Base-by-base conservation (phyloP, 2,113 vertebrate genomes). In the Nycticebus coucang region DNA sequence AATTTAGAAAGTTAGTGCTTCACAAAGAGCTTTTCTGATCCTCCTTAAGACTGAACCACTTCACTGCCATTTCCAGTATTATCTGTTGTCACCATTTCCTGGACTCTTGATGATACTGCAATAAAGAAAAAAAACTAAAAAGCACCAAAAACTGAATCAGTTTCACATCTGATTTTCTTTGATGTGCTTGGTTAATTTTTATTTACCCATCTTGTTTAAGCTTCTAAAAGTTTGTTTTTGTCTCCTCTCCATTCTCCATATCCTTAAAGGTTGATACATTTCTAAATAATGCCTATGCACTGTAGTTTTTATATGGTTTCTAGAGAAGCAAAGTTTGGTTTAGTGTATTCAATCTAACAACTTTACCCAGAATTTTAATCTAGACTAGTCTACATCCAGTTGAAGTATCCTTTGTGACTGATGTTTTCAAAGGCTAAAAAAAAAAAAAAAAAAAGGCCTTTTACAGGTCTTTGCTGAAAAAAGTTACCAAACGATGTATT, bases 121-220 rank as follows among this genome's bases (percentile, higher is more conserved):
- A n/a, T 83, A 69, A 33, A 69, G 17, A 68, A 33, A 68, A 13
- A 77, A 74, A 75, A 75, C 60, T 30, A 68, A 68, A 68, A 8
- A 68, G 5, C 10, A 55, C 4, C 45, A 50, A 13, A 88, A 91
- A 87, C 8, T 7, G 41, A 94, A 24, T 14, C 55, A 88, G 4
- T 37, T 83, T 89, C 12, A 5, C 64, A 75, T 22, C n/a, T 95
- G 75, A 87, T 69, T 82, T 87, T 62, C 68, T 93, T 45, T 81
- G 24, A 45, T 72, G 41, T 69, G 4, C 17, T 78, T 68, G 30
- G 28, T 95, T 66, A 69, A 9, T 74, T 93, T 92, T 96, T 88
- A 80, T 72, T 66, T 72, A 30, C 33, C 62, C 17, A 37, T 50
- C 17, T 68, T 87, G n/a, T 75, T 82, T 87, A 50, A n/a, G 14